phyloP scores from a whole-genome alignment of 2,797 vertebrate species.

The Hyperoplus immaculatus region DNA sequence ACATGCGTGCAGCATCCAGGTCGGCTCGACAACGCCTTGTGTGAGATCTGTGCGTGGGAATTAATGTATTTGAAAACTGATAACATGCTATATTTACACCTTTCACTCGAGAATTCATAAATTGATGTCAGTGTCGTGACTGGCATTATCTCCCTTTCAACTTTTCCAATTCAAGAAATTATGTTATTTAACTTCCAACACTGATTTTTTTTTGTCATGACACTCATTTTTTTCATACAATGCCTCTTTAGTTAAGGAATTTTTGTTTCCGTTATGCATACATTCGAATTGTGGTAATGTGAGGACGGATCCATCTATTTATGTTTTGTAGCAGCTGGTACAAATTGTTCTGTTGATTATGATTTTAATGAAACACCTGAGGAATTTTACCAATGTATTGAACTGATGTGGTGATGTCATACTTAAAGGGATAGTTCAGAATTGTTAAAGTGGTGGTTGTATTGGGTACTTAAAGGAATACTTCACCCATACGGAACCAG shows the following conservation, averaged over 20 bases:
- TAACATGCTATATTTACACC: conserved; percentile 11
- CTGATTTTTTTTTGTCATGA: neutral
- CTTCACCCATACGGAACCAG: too few species aligned
- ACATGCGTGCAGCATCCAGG: neutral
- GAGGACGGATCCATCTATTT: too few species aligned
- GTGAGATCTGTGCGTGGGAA: neutral
- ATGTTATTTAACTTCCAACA: neutral
- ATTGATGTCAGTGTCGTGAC: neutral
- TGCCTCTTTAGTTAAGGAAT: neutral
- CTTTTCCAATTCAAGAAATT: neutral
- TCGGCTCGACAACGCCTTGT: neutral
- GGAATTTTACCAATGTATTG: conserved; percentile 6
- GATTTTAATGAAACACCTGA: conserved; percentile 15
- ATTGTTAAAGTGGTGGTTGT: too few species aligned
- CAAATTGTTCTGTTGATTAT: neutral
- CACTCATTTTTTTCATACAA: too few species aligned
- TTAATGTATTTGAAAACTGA: conserved; percentile 14
- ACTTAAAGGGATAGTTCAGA: neutral
- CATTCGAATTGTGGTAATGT: neutral
- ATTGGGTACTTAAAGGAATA: too few species aligned
- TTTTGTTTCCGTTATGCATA: neutral
- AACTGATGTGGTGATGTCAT: conserved; percentile 20
- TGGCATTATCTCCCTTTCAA: neutral
- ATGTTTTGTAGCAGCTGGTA: neutral
- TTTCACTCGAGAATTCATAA: neutral